These are phyloP conservation scores for Agriopis leucophaearia DNA, from an alignment of 2,888 invertebrate genomes.

Conservation along the genomic window DNA sequence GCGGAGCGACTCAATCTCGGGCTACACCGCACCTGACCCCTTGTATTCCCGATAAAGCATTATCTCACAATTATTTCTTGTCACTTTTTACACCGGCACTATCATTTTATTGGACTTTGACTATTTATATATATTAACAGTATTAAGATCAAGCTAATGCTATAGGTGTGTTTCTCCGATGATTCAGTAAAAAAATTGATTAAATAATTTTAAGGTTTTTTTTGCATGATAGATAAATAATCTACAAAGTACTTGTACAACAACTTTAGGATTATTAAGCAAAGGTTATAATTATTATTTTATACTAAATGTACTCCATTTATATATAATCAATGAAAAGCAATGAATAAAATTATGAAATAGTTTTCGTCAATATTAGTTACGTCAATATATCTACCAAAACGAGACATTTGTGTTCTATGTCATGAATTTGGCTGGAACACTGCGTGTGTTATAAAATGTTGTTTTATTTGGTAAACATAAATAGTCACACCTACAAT, in stretches of 20 bases:
- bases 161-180: neutral
- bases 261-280: too few relatives aligned
- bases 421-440: neutral
- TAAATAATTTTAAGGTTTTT: neutral
- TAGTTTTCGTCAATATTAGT: neutral
- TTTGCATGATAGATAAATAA: too few relatives aligned
- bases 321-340: too few relatives aligned
- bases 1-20: constrained; percentile 30
- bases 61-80: constrained; percentile 60
- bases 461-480: neutral
- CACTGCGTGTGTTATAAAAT: neutral
- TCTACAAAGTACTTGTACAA: too few relatives aligned
- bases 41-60: constrained; percentile 60
- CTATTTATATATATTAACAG: neutral
- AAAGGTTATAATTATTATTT: neutral
- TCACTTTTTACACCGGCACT: constrained; percentile 26
- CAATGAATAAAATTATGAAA: too few relatives aligned
- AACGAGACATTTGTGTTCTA: neutral
- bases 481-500: constrained; percentile 9
- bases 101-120: constrained; percentile 1
- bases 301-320: neutral
- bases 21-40: constrained; percentile 55
- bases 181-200: neutral
- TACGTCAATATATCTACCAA: neutral
- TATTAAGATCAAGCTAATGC: neutral